Evolutionary conservation across 1,140 invertebrate species (phyloP).

Genomic region (Brachionus asplanchnoidis): DNA sequence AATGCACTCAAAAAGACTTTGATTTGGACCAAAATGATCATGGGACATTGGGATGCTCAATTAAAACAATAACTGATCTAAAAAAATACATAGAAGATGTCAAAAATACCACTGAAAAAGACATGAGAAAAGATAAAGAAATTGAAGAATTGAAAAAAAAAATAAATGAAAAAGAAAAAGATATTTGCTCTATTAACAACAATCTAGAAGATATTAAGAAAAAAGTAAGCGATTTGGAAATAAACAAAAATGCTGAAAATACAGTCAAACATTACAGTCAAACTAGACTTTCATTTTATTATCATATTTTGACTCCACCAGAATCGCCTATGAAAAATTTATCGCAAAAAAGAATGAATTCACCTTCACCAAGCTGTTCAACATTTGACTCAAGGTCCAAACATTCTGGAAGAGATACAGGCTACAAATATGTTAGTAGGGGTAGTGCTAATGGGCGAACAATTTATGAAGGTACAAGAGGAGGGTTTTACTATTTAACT

Average conservation of each 20-base stretch:
- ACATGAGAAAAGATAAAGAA: neutral
- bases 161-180: neutral
- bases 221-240: neutral
- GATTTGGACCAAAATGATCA: neutral
- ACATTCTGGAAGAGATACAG: neutral
- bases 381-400: neutral
- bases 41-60: neutral
- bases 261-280: neutral
- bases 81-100: neutral
- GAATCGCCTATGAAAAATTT: neutral
- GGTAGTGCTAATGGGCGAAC: neutral
- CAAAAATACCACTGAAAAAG: neutral
- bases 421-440: neutral
- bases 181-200: neutral
- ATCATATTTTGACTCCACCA: neutral
- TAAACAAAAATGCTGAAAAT: neutral
- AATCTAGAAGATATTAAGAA: neutral
- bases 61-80: neutral
- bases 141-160: neutral
- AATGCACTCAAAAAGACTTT: slow-evolving; percentile 9
- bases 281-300: neutral
- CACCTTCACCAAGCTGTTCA: neutral
- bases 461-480: neutral
- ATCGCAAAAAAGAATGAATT: neutral
- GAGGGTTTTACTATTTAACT: neutral